Base-by-base conservation (phyloP, 1,140 invertebrate genomes). In the Galleria mellonella region DNA sequence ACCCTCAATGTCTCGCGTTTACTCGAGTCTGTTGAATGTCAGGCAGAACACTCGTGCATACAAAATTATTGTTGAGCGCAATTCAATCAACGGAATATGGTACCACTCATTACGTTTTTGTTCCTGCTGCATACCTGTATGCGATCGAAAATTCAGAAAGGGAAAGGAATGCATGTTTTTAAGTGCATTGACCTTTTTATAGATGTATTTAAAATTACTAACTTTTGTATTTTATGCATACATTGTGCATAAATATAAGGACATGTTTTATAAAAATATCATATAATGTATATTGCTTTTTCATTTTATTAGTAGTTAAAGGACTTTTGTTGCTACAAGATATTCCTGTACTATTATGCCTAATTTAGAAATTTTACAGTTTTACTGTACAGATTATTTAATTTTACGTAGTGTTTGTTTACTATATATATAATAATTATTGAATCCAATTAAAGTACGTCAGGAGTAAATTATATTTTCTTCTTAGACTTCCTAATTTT, bases 81-180 rank as follows among this genome's bases (percentile, higher is more conserved):
- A 35, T 59, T 33, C 42, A 55, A 56, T 55, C 55, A 49, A 51
- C 37, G 51, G 14, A 52, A 23, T 23, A 23, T 23, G 17, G 2
- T 23, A 47, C 42, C 50, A 35, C 43, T 51, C 41, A 51, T 62
- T 66, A 55, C 12, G 27, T 60, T 61, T 51, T 62, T 65, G 44
- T 56, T 60, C 43, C 51, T 55, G 29, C 43, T 59, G 38, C 49
- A 47, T 59, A 56, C 57, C 54, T 62, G 58, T 35, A 50, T 42
- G 55, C 51, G 55, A 57, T 58, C 49, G 12, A 47, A 63, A 65
- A 65, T 59, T 57, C 58, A 54, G 48, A 72, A 71, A 63, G 65
- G 59, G 62, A 72, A 73, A 63, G 55, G 60, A 57, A 64, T 60
- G 47, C 50, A 51, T 58, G n/a, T 59, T 65, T 58, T 51, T 48